These are phyloP conservation scores for Dipodomys merriami DNA, from an alignment of 2,113 vertebrate species.

Conservation along the genomic window DNA sequence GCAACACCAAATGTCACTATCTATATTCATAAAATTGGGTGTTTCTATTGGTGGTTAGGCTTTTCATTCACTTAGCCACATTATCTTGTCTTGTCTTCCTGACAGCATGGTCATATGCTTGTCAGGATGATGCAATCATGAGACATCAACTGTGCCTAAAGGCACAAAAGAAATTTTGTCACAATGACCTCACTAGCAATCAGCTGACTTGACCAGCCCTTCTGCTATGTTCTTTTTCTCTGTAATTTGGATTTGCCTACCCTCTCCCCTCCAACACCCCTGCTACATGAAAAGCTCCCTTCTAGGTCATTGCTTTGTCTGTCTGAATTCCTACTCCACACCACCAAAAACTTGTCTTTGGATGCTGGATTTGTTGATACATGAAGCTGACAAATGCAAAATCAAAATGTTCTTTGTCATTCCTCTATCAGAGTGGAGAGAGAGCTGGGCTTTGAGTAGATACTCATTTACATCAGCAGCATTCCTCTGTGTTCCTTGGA, in stretches of 20 bases:
- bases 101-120: background rate
- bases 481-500: constrained; percentile 61
- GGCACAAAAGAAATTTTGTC: background rate
- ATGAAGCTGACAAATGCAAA: constrained; percentile 34
- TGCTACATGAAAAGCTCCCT: background rate
- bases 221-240: background rate
- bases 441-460: constrained; percentile 56
- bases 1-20: background rate
- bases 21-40: background rate
- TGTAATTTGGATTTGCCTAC: constrained; percentile 11
- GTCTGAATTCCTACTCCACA: background rate
- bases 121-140: background rate
- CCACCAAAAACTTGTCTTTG: background rate
- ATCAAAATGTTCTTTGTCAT: constrained; percentile 36
- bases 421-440: background rate
- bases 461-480: constrained; percentile 71
- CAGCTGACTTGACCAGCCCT: background rate
- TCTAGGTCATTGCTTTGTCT: background rate
- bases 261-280: background rate
- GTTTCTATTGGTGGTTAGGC: background rate
- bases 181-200: background rate
- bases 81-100: background rate
- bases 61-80: background rate
- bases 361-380: background rate
- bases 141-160: background rate